Conservation (phyloP, 2,797 vertebrate species). For the Sebastes glaucus region DNA sequence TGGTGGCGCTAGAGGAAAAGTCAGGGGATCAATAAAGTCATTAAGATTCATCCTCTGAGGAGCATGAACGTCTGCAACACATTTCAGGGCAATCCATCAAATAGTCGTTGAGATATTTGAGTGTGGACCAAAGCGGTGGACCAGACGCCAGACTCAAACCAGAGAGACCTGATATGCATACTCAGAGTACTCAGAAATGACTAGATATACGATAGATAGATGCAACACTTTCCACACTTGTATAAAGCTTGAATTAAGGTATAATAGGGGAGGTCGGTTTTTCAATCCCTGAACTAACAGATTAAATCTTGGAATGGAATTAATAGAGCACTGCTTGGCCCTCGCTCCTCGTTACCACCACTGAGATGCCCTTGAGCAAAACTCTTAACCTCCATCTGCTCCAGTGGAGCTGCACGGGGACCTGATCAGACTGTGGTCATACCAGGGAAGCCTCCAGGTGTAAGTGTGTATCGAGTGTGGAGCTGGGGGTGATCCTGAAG, state of each 20-base stretch:
- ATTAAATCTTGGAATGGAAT: slow-evolving; percentile 16
- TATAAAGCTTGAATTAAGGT: not conserved
- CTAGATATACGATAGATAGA: not conserved
- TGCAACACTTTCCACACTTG: not conserved
- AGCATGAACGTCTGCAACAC: not conserved
- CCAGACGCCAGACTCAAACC: not conserved
- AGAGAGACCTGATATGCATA: not conserved
- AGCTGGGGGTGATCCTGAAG: not conserved
- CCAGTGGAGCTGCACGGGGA: not conserved
- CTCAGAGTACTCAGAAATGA: not conserved
- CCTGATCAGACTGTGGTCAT: not conserved
- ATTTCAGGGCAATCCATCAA: slow-evolving; percentile 1
- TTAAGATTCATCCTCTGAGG: not conserved
- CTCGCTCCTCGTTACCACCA: not conserved
- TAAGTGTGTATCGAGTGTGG: not conserved
- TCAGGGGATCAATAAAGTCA: not conserved
- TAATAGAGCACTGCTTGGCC: not conserved
- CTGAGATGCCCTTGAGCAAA: slow-evolving; percentile 40
- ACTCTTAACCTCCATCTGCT: slow-evolving; percentile 28
- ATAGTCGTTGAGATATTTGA: not conserved
- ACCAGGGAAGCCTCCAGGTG: slow-evolving; percentile 10
- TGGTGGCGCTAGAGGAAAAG: not conserved
- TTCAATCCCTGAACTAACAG: not conserved
- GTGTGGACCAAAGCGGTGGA: not conserved
- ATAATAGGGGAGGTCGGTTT: not conserved